Evolutionary conservation across 2,113 vertebrate genomes (phyloP).

Genomic region (Toxotes jaculatrix): DNA sequence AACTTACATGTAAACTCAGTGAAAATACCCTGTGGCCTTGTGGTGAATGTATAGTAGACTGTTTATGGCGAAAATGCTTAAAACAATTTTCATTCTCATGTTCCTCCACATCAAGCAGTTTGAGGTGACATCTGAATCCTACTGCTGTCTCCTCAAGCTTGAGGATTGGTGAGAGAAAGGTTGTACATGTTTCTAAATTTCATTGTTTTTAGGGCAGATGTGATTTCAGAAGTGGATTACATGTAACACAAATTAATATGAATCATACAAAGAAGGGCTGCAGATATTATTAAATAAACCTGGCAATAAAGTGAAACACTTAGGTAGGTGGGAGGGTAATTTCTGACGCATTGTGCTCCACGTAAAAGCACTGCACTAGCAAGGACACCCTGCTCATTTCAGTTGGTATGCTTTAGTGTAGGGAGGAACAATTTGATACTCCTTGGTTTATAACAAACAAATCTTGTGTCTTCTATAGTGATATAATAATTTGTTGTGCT

Average conservation of each 20-base stretch:
- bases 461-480: not conserved
- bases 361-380: not conserved
- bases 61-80: constrained; percentile 7
- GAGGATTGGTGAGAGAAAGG: not conserved
- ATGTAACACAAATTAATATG: constrained; percentile 3
- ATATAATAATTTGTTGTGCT: constrained; percentile 7
- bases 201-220: not conserved
- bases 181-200: not conserved
- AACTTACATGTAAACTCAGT: constrained; percentile 55
- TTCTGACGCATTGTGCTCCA: not conserved
- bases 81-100: not conserved
- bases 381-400: not conserved
- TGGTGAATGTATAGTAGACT: constrained; percentile 27
- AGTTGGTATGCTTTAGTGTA: not conserved
- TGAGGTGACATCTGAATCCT: not conserved
- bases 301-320: constrained; percentile 8
- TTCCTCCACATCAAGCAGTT: not conserved
- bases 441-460: constrained; percentile 10
- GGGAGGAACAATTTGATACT: not conserved
- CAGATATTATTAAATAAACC: not conserved
- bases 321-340: not conserved
- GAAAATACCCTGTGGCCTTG: constrained; percentile 73
- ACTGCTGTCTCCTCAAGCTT: not conserved
- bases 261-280: not conserved
- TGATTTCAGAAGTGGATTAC: not conserved